Conservation (phyloP, 2,888 invertebrate species). For the Lampropteryx suffumata region DNA sequence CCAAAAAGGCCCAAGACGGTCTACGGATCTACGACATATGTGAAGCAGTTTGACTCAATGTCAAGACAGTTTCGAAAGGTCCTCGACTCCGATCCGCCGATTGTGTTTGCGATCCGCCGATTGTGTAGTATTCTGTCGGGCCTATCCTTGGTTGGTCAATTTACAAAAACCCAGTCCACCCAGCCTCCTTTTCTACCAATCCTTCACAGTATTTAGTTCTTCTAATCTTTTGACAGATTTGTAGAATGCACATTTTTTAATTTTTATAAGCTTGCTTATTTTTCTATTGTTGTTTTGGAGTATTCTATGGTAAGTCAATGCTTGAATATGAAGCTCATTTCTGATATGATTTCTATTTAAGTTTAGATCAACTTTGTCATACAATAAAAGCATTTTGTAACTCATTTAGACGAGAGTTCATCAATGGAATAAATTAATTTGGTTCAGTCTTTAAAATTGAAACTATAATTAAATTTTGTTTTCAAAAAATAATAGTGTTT, state of each 20-base stretch:
- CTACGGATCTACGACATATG: no score
- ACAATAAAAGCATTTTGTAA: not conserved
- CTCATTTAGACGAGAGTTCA: not conserved
- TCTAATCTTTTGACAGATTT: not conserved
- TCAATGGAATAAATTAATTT: constrained; percentile 13
- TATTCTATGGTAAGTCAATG: constrained; percentile 38
- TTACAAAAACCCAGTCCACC: not conserved
- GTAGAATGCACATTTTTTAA: constrained; percentile 38
- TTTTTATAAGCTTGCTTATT: constrained; percentile 41
- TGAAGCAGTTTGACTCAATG: no score
- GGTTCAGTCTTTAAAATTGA: not conserved
- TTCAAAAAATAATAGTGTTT: no score
- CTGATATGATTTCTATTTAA: constrained; percentile 36
- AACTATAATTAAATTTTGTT: no score
- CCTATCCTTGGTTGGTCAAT: no score
- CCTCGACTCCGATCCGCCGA: no score
- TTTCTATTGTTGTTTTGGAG: constrained; percentile 23
- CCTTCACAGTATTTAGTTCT: constrained; percentile 1
- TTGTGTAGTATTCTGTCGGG: no score
- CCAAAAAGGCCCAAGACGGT: no score
- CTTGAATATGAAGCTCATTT: constrained; percentile 46
- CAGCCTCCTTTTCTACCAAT: not conserved
- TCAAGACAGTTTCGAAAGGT: no score
- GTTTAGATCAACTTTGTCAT: not conserved
- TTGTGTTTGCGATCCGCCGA: no score